These are phyloP conservation scores for Miichthys miiuy DNA, from an alignment of 2,797 vertebrate genomes.

Conservation along the genomic window DNA sequence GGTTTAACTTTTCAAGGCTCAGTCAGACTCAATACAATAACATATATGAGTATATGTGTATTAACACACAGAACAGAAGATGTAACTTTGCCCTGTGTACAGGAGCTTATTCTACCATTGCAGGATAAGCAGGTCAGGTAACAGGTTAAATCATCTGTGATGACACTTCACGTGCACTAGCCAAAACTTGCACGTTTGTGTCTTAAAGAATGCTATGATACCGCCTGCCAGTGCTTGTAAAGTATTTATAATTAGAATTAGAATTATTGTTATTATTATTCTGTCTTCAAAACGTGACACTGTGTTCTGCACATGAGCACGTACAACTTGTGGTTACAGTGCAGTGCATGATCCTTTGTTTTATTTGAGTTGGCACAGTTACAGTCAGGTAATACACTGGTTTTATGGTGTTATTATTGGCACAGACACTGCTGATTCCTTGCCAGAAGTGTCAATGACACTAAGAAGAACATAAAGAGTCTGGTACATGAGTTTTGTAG, in stretches of 20 bases:
- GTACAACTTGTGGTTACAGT: background rate
- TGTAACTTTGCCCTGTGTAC: background rate
- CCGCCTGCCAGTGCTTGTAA: background rate
- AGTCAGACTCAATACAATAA: background rate
- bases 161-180: background rate
- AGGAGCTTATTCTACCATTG: background rate
- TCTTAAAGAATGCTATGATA: background rate
- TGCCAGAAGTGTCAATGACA: background rate
- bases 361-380: no score
- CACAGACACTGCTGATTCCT: background rate
- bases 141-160: background rate
- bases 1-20: no score
- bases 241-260: no score
- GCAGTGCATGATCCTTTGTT: background rate
- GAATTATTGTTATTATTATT: no score
- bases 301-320: background rate
- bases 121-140: background rate
- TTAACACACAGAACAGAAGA: background rate
- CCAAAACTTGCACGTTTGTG: background rate
- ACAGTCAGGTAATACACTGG: fast-evolving
- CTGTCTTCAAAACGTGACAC: background rate
- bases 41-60: no score
- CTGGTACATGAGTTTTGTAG: background rate
- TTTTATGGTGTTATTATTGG: background rate
- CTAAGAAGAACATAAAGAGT: background rate